These are phyloP conservation scores for Eustalomyia histrio DNA, from an alignment of 2,888 invertebrate genomes.

Conservation along the genomic window DNA sequence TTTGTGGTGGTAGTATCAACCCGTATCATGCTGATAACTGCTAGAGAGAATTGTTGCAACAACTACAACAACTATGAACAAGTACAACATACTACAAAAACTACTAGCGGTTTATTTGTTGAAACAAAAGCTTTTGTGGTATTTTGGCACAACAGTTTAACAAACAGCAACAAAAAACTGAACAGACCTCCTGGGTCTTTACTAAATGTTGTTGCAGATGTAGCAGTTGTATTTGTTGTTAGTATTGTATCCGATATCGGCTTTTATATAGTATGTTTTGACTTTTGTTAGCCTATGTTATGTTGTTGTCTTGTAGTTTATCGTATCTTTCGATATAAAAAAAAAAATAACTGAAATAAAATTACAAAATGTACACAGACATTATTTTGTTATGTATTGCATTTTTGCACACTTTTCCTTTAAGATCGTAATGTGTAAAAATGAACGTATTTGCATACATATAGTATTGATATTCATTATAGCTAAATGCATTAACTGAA, in stretches of 20 bases:
- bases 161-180: conserved; percentile 43
- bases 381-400: not conserved
- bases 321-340: conserved; percentile 21
- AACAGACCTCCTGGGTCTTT: conserved; percentile 64
- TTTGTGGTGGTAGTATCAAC: conserved; percentile 56
- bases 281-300: conserved; percentile 63
- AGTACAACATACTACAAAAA: conserved; percentile 50
- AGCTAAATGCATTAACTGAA: too few relatives aligned
- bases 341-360: not conserved
- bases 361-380: not conserved
- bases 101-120: conserved; percentile 65
- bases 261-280: conserved; percentile 57
- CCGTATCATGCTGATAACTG: conserved; percentile 59
- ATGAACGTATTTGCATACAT: too few relatives aligned
- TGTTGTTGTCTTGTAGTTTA: conserved; percentile 57
- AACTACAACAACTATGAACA: conserved; percentile 22
- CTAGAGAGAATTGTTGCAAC: conserved; percentile 20
- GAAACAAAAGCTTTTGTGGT: conserved; percentile 64
- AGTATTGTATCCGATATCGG: conserved; percentile 63
- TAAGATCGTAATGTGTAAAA: too few relatives aligned
- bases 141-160: conserved; percentile 65
- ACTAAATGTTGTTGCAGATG: conserved; percentile 59
- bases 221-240: conserved; percentile 54
- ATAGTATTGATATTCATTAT: too few relatives aligned
- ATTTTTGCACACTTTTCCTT: too few relatives aligned